phyloP scores from a whole-genome alignment of 2,888 invertebrate genomes.

The Epirrhoe alternata region DNA sequence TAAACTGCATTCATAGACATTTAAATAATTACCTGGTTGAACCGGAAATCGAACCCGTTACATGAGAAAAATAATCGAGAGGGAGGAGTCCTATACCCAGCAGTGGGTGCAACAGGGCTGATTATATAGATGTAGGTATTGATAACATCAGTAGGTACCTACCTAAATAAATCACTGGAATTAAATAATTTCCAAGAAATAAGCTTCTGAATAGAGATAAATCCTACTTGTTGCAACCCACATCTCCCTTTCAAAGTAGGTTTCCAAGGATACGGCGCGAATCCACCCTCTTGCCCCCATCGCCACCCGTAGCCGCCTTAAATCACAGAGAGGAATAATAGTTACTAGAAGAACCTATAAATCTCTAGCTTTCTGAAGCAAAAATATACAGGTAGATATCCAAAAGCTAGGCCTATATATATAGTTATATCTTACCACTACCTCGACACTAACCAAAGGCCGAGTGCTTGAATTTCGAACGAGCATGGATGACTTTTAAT shows the following conservation, averaged over 20 bases:
- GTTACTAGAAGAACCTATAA: not conserved
- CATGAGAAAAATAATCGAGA: too few species aligned
- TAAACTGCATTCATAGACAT: too few species aligned
- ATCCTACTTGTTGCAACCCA: slow-evolving; percentile 70
- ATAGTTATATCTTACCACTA: too few species aligned
- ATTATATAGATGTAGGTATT: too few species aligned
- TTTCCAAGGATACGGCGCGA: slow-evolving; percentile 67
- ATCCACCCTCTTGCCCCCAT: slow-evolving; percentile 37
- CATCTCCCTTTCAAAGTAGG: slow-evolving; percentile 51
- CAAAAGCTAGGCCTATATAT: not conserved
- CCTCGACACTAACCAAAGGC: too few species aligned
- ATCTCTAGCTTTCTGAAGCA: not conserved
- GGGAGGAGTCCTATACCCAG: too few species aligned
- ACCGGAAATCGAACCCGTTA: too few species aligned
- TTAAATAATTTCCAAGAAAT: slow-evolving; percentile 13
- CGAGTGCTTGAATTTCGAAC: too few species aligned
- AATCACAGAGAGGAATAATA: not conserved
- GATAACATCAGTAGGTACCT: not conserved
- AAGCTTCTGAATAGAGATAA: slow-evolving; percentile 18
- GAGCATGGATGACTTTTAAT: too few species aligned
- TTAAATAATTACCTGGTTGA: too few species aligned
- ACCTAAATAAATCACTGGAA: not conserved
- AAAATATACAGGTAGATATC: not conserved
- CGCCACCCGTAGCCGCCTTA: slow-evolving; percentile 17
- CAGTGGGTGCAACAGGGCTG: too few species aligned